Evolutionary conservation across 2,888 invertebrate genomes (phyloP).

Genomic region (Nezara viridula): DNA sequence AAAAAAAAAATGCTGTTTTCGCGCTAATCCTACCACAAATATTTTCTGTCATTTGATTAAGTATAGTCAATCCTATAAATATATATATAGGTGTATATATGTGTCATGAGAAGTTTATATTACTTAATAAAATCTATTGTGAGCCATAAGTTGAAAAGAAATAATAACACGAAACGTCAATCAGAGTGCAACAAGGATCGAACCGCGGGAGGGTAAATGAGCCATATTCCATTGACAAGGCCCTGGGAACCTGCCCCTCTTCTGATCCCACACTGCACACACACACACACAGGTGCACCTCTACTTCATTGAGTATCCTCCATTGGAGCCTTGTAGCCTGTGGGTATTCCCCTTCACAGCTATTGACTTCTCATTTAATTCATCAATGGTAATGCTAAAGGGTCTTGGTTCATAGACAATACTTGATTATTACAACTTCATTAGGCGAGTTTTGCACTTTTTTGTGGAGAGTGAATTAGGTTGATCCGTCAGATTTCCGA

Average conservation of each 20-base stretch:
- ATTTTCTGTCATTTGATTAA: no score
- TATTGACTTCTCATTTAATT: not conserved
- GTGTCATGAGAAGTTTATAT: not conserved
- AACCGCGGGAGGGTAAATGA: slow-evolving; percentile 10
- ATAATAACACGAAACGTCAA: slow-evolving; percentile 20
- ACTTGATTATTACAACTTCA: no score
- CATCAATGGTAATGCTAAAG: not conserved
- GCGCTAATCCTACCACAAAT: no score
- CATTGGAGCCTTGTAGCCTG: not conserved
- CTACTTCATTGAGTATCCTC: not conserved
- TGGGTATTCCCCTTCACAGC: not conserved
- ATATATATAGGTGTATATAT: no score
- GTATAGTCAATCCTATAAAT: no score
- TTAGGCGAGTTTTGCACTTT: no score
- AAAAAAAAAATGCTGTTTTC: no score
- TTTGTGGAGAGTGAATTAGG: no score
- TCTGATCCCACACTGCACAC: slow-evolving; percentile 7
- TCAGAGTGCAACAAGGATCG: not conserved
- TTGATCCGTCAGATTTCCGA: no score
- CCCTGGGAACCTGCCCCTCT: slow-evolving; percentile 36
- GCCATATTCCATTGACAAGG: slow-evolving; percentile 42
- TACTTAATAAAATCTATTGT: not conserved
- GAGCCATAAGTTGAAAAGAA: not conserved
- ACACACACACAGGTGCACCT: slow-evolving; percentile 23
- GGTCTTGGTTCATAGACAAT: no score